A percentile compares a stretch with the other conserved stretches of the same genome.
phyloP scores from a whole-genome alignment of 2,113 vertebrate genomes.

The Pachyramphus minor region DNA sequence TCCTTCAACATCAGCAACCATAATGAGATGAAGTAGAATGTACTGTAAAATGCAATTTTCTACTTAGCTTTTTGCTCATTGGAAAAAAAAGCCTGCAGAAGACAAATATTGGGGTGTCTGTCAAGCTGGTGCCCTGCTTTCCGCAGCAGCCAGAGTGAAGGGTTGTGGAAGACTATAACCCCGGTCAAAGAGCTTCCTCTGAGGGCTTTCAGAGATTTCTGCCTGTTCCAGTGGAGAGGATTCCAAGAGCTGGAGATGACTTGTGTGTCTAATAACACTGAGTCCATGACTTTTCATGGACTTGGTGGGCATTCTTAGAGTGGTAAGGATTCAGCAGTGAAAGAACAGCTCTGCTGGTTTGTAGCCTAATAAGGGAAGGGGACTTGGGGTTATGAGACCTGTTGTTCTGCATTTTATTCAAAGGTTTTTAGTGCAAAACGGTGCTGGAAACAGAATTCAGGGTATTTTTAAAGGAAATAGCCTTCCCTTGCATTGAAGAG shows the following conservation, averaged over 20 bases:
- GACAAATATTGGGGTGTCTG: background rate
- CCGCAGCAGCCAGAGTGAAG: background rate
- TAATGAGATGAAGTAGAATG: background rate
- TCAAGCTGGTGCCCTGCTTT: background rate
- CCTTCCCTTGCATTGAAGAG: background rate
- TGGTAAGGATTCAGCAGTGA: background rate
- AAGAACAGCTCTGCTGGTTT: background rate
- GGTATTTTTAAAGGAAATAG: background rate
- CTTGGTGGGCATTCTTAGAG: background rate
- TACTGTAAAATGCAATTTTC: background rate
- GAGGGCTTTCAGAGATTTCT: background rate
- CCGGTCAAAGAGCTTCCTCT: background rate
- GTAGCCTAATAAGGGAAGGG: background rate
- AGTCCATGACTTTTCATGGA: background rate
- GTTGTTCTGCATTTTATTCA: background rate
- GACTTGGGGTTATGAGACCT: background rate
- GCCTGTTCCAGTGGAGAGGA: background rate
- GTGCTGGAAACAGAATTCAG: background rate
- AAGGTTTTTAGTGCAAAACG: background rate
- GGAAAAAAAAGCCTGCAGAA: background rate
- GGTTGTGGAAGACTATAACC: background rate
- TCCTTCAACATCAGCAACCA: background rate
- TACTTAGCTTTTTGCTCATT: background rate
- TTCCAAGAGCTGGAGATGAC: background rate
- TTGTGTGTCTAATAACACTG: background rate